These are phyloP conservation scores for Melozone crissalis DNA, from an alignment of 2,113 vertebrate species.

Conservation along the genomic window DNA sequence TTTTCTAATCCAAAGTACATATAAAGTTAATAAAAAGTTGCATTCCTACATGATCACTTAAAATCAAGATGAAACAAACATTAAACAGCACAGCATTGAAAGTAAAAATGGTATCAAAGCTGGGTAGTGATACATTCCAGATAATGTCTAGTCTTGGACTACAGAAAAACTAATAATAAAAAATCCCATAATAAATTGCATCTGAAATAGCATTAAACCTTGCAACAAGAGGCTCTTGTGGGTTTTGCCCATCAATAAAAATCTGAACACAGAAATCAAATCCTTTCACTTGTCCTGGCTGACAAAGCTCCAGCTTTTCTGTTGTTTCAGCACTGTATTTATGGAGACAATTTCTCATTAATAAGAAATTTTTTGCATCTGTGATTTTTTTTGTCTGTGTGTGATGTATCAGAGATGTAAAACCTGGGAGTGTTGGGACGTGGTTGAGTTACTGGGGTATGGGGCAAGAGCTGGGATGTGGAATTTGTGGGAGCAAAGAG, in stretches of 20 bases:
- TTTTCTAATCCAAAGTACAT: background rate
- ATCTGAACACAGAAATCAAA: background rate
- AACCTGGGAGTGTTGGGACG: background rate
- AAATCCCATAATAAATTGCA: background rate
- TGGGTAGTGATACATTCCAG: background rate
- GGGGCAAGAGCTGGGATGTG: background rate
- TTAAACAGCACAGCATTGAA: background rate
- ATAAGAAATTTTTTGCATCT: background rate
- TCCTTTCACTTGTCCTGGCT: background rate
- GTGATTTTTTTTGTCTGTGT: background rate
- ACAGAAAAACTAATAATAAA: background rate
- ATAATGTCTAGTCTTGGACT: background rate
- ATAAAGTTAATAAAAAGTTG: background rate
- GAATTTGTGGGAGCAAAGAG: background rate
- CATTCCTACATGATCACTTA: background rate
- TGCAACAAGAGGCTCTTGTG: background rate
- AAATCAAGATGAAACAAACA: conserved; percentile 25
- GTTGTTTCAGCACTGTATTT: background rate
- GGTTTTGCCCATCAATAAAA: background rate
- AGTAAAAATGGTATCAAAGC: background rate
- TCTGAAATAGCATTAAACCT: background rate
- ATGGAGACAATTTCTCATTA: background rate
- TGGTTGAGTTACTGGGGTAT: background rate
- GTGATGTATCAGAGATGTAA: background rate
- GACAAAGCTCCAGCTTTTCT: background rate